Evolutionary conservation across 2,888 invertebrate species (phyloP).

Genomic region (Apamea epomidion): DNA sequence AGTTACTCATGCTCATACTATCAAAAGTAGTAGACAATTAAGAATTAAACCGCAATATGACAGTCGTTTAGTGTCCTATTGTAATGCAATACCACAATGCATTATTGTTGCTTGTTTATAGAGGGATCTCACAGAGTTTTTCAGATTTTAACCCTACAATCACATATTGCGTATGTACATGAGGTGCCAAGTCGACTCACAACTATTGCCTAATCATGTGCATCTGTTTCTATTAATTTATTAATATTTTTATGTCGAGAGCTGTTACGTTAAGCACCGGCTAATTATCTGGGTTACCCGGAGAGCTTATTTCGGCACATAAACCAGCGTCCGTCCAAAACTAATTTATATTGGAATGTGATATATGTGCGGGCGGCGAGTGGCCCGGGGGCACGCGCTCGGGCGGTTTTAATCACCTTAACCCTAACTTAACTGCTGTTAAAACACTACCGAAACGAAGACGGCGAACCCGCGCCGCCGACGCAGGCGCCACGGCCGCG

Average conservation of each 20-base stretch:
- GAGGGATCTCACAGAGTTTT: constrained; percentile 30
- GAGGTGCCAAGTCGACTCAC: constrained; percentile 17
- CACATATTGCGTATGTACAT: constrained; percentile 13
- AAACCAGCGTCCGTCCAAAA: constrained; percentile 83
- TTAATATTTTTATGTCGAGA: constrained; percentile 64
- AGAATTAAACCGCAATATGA: constrained; percentile 41
- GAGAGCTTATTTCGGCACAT: constrained; percentile 85
- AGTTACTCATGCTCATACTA: not conserved
- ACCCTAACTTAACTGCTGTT: constrained; percentile 82
- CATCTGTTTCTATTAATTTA: constrained; percentile 63
- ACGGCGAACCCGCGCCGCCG: constrained; percentile 69
- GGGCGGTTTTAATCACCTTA: constrained; percentile 86
- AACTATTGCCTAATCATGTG: constrained; percentile 47
- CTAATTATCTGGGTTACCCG: constrained; percentile 79
- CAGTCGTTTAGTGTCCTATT: constrained; percentile 34
- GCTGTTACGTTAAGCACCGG: constrained; percentile 75
- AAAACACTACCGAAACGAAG: constrained; percentile 81
- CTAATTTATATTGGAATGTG: constrained; percentile 90
- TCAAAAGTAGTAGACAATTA: constrained; percentile 21
- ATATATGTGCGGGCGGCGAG: constrained; percentile 83
- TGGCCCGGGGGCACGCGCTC: constrained; percentile 83
- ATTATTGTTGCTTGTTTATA: constrained; percentile 40
- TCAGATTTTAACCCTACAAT: constrained; percentile 40
- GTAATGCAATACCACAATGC: constrained; percentile 51
- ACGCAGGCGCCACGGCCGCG: constrained; percentile 77